Conservation (phyloP, 2,113 vertebrate species). For the Pteruthius melanotis region DNA sequence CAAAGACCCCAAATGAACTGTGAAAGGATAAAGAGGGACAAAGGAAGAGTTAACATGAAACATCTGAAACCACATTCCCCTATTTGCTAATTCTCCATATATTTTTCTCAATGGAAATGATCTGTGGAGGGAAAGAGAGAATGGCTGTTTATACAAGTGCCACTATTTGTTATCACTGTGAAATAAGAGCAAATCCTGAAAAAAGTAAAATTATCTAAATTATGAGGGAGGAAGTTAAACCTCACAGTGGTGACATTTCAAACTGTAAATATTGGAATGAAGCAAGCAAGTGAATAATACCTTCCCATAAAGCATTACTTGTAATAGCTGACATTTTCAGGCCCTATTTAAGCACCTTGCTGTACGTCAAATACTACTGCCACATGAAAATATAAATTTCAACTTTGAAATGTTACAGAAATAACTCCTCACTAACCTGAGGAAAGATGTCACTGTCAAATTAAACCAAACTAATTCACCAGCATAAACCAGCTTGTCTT, state of each 20-base stretch:
- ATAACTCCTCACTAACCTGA: background rate
- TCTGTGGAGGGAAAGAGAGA: background rate
- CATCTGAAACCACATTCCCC: background rate
- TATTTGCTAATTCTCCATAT: background rate
- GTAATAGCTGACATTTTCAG: background rate
- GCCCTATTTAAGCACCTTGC: background rate
- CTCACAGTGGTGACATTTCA: background rate
- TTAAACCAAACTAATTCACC: background rate
- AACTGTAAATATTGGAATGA: background rate
- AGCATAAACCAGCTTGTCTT: background rate
- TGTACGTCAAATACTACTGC: background rate
- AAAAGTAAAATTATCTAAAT: background rate
- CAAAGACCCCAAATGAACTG: background rate
- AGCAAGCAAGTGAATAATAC: background rate
- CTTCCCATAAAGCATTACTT: background rate
- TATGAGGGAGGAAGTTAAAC: background rate
- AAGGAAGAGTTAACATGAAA: background rate
- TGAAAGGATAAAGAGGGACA: background rate
- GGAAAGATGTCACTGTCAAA: background rate
- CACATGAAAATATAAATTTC: background rate
- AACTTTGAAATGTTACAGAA: background rate
- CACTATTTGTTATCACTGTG: background rate
- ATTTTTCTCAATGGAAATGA: background rate
- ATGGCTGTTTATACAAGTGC: background rate
- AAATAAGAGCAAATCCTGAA: background rate